phyloP scores from a whole-genome alignment of 2,113 vertebrate species.

The Pseudopipra pipra region DNA sequence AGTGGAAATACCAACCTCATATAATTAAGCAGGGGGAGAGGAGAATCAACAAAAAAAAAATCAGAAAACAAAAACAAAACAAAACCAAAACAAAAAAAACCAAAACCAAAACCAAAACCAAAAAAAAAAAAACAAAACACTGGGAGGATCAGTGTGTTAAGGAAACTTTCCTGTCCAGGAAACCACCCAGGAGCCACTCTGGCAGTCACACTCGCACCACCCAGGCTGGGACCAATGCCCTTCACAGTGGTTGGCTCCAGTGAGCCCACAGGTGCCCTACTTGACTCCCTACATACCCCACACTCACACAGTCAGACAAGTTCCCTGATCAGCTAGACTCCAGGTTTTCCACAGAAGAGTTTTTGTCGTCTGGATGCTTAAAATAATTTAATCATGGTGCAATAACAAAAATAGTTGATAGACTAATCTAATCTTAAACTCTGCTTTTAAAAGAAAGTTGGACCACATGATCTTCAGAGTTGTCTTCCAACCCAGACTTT shows the following conservation, averaged over 20 bases:
- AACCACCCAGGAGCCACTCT: background rate
- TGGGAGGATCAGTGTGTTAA: background rate
- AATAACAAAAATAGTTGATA: background rate
- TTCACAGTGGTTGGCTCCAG: background rate
- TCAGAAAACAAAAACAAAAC: too few relatives aligned
- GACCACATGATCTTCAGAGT: background rate
- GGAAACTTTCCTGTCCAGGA: background rate
- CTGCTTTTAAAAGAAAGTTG: background rate
- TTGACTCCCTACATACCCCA: background rate
- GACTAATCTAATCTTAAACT: background rate
- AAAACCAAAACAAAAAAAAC: too few relatives aligned
- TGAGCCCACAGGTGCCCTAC: accelerated
- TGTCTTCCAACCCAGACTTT: background rate
- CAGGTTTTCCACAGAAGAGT: background rate
- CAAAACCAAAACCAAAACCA: too few relatives aligned
- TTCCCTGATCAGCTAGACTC: background rate
- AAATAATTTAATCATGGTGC: background rate
- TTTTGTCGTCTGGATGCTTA: background rate
- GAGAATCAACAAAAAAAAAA: too few relatives aligned
- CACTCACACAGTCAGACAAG: background rate
- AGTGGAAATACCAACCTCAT: background rate
- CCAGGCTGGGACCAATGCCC: background rate
- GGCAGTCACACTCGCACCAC: background rate
- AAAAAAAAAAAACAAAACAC: too few relatives aligned
- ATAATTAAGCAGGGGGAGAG: background rate